A percentile compares a stretch with the other conserved stretches of the same genome.
These are phyloP conservation scores for Triplophysa yarkandensis DNA, from an alignment of 2,797 vertebrate genomes.

Conservation along the genomic window DNA sequence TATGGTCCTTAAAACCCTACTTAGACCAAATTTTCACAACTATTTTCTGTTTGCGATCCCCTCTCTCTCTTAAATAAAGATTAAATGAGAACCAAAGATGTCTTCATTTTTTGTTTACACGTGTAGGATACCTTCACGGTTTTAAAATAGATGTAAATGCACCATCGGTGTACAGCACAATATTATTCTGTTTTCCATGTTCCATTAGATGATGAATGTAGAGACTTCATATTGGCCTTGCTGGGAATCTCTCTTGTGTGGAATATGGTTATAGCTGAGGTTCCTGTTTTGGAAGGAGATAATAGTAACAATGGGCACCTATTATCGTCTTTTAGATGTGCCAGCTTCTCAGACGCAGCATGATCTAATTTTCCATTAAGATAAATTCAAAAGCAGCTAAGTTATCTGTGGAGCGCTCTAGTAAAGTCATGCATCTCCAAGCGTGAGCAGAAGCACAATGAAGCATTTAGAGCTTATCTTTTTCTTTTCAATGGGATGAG, in stretches of 20 bases:
- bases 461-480: conserved; percentile 37
- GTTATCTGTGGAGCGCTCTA: conserved; percentile 3
- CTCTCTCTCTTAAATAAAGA: conserved; percentile 28
- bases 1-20: conserved; percentile 6
- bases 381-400: conserved; percentile 21
- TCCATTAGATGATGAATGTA: not conserved
- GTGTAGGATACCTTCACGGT: not conserved
- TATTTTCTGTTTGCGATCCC: conserved; percentile 7
- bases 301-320: conserved; percentile 16
- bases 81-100: conserved; percentile 28
- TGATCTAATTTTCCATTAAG: conserved; percentile 32
- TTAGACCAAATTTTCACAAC: conserved; percentile 24
- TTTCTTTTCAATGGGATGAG: conserved; percentile 20
- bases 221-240: not conserved
- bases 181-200: not conserved
- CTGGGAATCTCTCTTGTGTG: not conserved
- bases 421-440: conserved; percentile 11
- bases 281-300: conserved; percentile 4
- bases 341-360: not conserved
- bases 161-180: not conserved
- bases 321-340: not conserved
- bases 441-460: not conserved
- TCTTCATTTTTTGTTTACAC: not conserved
- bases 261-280: conserved; percentile 5
- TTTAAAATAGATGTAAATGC: not conserved